A percentile compares a stretch with the other conserved stretches of the same genome.
Conservation (phyloP, 2,888 invertebrate species). For the Chymomyza caudatula region DNA sequence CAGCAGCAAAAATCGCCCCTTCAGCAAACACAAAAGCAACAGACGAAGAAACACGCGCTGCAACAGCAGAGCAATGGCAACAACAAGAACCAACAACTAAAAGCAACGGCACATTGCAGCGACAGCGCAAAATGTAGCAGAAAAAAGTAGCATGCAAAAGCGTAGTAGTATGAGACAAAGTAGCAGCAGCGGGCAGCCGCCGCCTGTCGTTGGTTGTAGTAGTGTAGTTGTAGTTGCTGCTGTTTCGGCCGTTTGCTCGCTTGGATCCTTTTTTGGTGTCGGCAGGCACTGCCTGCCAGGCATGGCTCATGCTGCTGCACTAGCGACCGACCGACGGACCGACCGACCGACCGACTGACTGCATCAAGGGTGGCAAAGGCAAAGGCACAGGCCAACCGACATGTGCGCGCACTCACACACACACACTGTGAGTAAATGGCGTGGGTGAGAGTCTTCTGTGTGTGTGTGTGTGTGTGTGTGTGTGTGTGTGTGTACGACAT, state of each 20-base stretch:
- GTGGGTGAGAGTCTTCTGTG: neutral
- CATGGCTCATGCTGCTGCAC: neutral
- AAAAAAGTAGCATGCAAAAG: slow-evolving; percentile 12
- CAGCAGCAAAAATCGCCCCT: slow-evolving; percentile 65
- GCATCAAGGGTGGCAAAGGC: neutral
- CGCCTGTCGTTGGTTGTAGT: neutral
- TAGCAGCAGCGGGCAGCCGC: neutral
- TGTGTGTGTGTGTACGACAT: too few species aligned
- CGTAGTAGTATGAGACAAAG: neutral
- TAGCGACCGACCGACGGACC: neutral
- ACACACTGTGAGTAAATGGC: neutral
- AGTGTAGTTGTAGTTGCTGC: neutral
- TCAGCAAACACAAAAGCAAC: slow-evolving; percentile 19
- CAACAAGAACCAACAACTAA: slow-evolving; percentile 25
- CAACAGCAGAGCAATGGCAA: slow-evolving; percentile 21
- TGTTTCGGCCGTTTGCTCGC: neutral
- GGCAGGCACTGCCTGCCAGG: too few species aligned
- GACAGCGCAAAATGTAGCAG: too few species aligned
- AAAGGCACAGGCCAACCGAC: neutral
- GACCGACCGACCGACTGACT: neutral
- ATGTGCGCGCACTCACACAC: neutral
- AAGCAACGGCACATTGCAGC: slow-evolving; percentile 20
- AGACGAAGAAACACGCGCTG: neutral
- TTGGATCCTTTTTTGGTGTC: neutral
- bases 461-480: slow-evolving; percentile 3